Conservation (phyloP, 2,113 vertebrate species). For the Noturus placidus region DNA sequence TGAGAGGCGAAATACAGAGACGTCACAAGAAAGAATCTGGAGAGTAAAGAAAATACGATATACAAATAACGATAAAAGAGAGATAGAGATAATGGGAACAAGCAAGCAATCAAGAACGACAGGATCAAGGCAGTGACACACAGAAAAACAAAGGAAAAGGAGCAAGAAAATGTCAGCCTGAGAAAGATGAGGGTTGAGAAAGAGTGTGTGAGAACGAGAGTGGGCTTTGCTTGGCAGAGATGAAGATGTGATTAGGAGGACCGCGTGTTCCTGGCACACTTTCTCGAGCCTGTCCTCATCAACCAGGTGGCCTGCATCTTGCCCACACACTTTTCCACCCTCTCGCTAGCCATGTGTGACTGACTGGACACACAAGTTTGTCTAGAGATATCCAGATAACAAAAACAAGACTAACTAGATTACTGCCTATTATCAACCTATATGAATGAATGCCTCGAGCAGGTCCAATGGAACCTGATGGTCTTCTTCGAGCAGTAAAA, state of each 20-base stretch:
- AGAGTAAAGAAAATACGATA: neutral
- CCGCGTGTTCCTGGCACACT: conserved; percentile 67
- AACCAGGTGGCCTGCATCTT: conserved; percentile 70
- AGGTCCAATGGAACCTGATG: neutral
- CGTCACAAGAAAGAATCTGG: conserved; percentile 35
- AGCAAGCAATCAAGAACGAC: neutral
- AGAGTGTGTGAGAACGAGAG: conserved; percentile 46
- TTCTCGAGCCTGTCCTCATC: conserved; percentile 44
- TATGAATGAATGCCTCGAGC: neutral
- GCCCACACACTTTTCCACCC: conserved; percentile 42
- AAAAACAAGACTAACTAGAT: conserved; percentile 2
- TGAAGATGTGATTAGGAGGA: conserved; percentile 60
- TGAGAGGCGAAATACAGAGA: neutral
- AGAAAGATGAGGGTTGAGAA: conserved; percentile 7
- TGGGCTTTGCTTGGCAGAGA: conserved; percentile 29
- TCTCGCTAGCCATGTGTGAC: conserved; percentile 37
- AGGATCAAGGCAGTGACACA: neutral
- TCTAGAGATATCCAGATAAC: neutral
- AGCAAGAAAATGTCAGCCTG: neutral
- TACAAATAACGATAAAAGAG: neutral
- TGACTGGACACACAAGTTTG: conserved; percentile 33
- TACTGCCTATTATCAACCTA: neutral
- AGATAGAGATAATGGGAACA: neutral
- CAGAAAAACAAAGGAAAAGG: neutral
- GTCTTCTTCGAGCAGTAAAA: neutral